A percentile compares a stretch with the other conserved stretches of the same genome.
Evolutionary conservation across 2,797 vertebrate species (phyloP).

Genomic region (Cyclopterus lumpus): DNA sequence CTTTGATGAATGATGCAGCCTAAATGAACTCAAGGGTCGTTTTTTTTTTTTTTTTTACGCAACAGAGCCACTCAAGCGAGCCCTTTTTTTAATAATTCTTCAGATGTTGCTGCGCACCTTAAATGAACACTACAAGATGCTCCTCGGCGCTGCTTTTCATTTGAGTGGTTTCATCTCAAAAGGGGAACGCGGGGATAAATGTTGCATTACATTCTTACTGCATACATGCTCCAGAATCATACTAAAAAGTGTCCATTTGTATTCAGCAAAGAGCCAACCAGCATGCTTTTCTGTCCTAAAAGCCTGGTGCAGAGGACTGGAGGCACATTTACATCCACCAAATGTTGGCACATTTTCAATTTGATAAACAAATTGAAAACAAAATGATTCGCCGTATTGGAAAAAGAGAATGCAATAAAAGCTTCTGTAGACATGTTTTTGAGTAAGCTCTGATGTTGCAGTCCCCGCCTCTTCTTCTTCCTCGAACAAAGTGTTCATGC

Average conservation of each 20-base stretch:
- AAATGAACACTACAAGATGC: slow-evolving; percentile 45
- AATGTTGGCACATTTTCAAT: slow-evolving; percentile 21
- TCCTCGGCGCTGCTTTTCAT: not conserved
- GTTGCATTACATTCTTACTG: slow-evolving; percentile 16
- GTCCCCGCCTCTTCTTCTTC: not conserved
- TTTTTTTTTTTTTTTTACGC: slow-evolving; percentile 1
- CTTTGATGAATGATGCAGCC: slow-evolving; percentile 61
- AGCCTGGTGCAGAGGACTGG: slow-evolving; percentile 6
- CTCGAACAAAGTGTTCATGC: slow-evolving; percentile 16
- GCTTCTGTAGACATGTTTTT: slow-evolving; percentile 10
- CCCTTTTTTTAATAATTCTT: slow-evolving; percentile 34
- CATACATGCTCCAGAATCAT: not conserved
- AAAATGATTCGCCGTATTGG: not conserved
- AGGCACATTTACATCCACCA: slow-evolving; percentile 8
- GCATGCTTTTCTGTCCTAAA: slow-evolving; percentile 2
- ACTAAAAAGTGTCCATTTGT: slow-evolving; percentile 28
- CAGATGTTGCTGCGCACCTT: slow-evolving; percentile 24
- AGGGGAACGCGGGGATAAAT: slow-evolving; percentile 14
- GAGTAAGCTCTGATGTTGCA: not conserved
- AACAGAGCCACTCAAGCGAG: slow-evolving; percentile 1
- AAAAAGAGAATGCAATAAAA: slow-evolving; percentile 11
- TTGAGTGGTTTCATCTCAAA: slow-evolving; percentile 23
- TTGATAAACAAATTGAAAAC: not conserved
- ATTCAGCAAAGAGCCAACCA: slow-evolving; percentile 19
- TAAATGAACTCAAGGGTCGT: slow-evolving; percentile 35